phyloP scores from a whole-genome alignment of 2,797 vertebrate species.

The Heterohyrax brucei region DNA sequence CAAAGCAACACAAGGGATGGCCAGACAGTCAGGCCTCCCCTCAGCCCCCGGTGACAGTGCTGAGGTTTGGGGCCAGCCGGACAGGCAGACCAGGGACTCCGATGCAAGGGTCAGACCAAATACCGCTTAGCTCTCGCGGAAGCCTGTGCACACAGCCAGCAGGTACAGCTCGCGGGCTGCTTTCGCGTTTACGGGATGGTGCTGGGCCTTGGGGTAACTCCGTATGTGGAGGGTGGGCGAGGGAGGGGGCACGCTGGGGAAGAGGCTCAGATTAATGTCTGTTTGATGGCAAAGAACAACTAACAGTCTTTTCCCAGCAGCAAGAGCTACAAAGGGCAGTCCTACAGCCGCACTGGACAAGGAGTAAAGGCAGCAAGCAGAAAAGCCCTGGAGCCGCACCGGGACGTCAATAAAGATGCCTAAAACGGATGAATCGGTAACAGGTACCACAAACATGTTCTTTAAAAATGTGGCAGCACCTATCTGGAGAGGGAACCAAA shows the following conservation, averaged over 20 bases:
- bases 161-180: neutral
- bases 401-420: neutral
- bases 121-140: neutral
- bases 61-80: rapidly evolving
- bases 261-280: no score
- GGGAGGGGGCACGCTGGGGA: neutral
- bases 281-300: neutral
- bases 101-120: neutral
- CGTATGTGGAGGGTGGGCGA: neutral
- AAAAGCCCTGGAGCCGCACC: neutral
- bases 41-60: neutral
- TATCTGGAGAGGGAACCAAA: neutral
- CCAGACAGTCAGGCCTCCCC: neutral
- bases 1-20: neutral
- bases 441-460: neutral
- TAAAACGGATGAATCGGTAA: rapidly evolving
- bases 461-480: neutral
- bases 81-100: no score
- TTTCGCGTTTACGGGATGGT: neutral
- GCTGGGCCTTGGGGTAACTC: neutral
- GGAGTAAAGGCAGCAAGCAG: rapidly evolving
- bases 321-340: neutral
- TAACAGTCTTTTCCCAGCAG: neutral
- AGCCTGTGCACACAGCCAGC: neutral
- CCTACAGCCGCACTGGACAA: rapidly evolving